These are phyloP conservation scores for Popillia japonica DNA, from an alignment of 1,140 invertebrate species.

Conservation along the genomic window DNA sequence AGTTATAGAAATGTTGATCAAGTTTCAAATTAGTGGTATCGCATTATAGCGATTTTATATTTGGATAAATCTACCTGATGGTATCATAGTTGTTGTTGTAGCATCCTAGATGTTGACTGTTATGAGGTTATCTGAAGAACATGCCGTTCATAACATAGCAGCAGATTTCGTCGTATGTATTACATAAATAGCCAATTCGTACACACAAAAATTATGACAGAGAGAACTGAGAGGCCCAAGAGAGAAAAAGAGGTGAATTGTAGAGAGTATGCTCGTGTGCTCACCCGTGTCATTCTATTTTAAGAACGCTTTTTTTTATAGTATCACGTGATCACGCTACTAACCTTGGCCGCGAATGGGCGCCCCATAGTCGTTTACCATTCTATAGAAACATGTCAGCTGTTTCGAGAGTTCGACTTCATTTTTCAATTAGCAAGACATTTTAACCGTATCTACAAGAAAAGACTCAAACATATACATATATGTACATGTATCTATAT, in stretches of 20 bases:
- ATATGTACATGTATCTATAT: too few species aligned
- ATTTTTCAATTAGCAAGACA: background rate
- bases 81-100: too few species aligned
- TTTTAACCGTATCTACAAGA: background rate
- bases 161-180: background rate
- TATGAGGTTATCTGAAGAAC: too few species aligned
- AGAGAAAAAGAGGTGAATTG: background rate
- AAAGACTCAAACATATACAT: background rate
- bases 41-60: too few species aligned
- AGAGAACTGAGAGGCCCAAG: background rate
- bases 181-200: background rate
- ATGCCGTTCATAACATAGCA: too few species aligned
- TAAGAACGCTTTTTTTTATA: slow-evolving; percentile 46
- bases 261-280: background rate
- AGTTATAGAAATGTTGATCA: too few species aligned
- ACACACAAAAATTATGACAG: background rate
- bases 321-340: slow-evolving; percentile 41
- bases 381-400: slow-evolving; percentile 45
- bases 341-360: slow-evolving; percentile 53
- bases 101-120: too few species aligned
- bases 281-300: slow-evolving; percentile 43
- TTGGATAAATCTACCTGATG: too few species aligned
- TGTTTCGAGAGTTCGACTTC: slow-evolving; percentile 41
- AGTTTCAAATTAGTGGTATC: too few species aligned
- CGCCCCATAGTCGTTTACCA: slow-evolving; percentile 45